A percentile compares a stretch with the other conserved stretches of the same genome.
These are phyloP conservation scores for Lordiphosa collinella DNA, from an alignment of 1,140 invertebrate genomes.

Conservation along the genomic window DNA sequence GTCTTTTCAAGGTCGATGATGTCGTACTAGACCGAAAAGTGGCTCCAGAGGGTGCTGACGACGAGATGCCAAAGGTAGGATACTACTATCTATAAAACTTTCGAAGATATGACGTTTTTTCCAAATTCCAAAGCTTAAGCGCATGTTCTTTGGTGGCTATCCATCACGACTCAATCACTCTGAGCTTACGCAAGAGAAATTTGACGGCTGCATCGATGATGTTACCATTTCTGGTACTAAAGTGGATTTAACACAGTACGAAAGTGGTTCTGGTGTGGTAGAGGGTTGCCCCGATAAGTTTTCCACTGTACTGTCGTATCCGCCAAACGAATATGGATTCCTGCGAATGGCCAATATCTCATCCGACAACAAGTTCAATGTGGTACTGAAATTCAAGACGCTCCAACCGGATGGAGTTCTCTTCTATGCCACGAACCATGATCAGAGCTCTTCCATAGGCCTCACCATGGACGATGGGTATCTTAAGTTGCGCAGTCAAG, in stretches of 20 bases:
- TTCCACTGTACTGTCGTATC: slow-evolving; percentile 67
- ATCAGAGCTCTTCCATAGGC: slow-evolving; percentile 84
- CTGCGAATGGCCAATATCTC: slow-evolving; percentile 83
- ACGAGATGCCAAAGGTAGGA: slow-evolving; percentile 81
- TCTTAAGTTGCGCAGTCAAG: slow-evolving; percentile 86
- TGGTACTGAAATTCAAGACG: slow-evolving; percentile 95
- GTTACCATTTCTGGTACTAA: slow-evolving; percentile 87
- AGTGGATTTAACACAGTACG: slow-evolving; percentile 89
- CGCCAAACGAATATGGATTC: slow-evolving; percentile 83
- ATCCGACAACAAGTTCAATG: slow-evolving; percentile 83
- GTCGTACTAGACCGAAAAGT: slow-evolving; percentile 78
- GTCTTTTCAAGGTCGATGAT: slow-evolving; percentile 87
- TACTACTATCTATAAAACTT: too few species aligned
- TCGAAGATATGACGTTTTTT: too few species aligned
- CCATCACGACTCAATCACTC: slow-evolving; percentile 84
- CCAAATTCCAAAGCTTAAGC: slow-evolving; percentile 83
- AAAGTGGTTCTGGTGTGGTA: slow-evolving; percentile 88
- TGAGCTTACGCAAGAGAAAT: slow-evolving; percentile 86
- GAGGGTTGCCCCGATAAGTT: slow-evolving; percentile 90
- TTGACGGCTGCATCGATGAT: slow-evolving; percentile 96
- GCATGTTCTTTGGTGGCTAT: slow-evolving; percentile 95
- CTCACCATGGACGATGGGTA: slow-evolving; percentile 86
- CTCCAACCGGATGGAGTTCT: slow-evolving; percentile 87
- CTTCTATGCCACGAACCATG: slow-evolving; percentile 86
- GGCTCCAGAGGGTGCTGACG: slow-evolving; percentile 65